Evolutionary conservation across 2,888 invertebrate genomes (phyloP), one percentile per base, ranked within the genome.

Genomic region (Amiota mariae): DNA sequence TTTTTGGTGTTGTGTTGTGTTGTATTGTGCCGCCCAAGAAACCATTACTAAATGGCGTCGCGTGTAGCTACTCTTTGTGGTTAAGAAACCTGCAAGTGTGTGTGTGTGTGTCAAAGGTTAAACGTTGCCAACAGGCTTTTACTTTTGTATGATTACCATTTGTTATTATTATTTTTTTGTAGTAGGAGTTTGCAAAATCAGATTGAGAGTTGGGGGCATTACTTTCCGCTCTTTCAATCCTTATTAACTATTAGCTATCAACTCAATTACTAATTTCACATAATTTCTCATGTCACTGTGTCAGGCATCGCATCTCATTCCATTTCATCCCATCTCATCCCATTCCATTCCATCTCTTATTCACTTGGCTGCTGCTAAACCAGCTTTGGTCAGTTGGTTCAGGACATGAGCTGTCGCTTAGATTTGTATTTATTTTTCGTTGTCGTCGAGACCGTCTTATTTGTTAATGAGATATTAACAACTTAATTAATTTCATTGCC

Each of bases 401-500:
- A 15, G 9, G 10, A 64, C 56, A 56, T 8, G 15, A 20, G 47
- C 12, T 64, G 64, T 54, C 68, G 36, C 54, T 68, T 73, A 49
- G 56, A 9, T 72, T 71, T 73, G 72, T 47, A 11, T 72, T 70
- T 73, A 36, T 74, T 72, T 63, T 54, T 71, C 57, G 36, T 36
- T 36, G 36, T 36, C 36, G 36, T 36, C 36, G 36, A 36, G 36
- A 36, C 18, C 46, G 64, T 54, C 47, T 48, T 68, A 73, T 82
- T 78, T 78, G 76, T 81, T 88, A 88, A 88, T 88, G 88, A 87
- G 87, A 87, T 88, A 89, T 89, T 88, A 88, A 89, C 89, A 88
- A 88, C 89, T 89, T 88, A 89, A 88, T 88, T 88, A 88, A 89
- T 89, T 87, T 84, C 84, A 82, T 84, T 85, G 88, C 87, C 88